Conservation (phyloP, 2,113 vertebrate species). For the Baryphthengus martii region DNA sequence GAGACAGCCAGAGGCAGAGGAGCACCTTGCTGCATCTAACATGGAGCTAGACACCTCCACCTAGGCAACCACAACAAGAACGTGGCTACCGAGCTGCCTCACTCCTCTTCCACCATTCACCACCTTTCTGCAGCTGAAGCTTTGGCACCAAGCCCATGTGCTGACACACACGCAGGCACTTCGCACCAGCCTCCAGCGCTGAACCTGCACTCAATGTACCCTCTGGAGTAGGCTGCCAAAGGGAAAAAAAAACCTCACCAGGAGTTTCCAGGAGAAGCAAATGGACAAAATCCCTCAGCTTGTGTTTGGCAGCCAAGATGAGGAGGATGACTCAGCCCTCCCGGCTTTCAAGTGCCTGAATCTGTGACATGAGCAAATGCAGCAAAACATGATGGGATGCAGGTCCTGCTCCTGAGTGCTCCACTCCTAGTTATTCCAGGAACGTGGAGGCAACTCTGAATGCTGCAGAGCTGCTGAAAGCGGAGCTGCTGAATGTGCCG, state of each 20-base stretch:
- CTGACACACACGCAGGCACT: not conserved
- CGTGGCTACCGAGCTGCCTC: not conserved
- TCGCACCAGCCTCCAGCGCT: fast-evolving
- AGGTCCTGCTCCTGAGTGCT: not conserved
- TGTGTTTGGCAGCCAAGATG: not conserved
- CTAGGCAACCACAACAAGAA: fast-evolving
- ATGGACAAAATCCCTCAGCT: not conserved
- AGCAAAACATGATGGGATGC: not conserved
- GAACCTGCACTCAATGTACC: fast-evolving
- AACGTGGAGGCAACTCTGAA: not conserved
- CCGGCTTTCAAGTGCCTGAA: not conserved
- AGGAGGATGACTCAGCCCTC: not conserved
- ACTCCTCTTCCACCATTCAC: not conserved
- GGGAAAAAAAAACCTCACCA: not conserved
- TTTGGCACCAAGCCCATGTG: not conserved
- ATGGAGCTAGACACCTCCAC: not conserved
- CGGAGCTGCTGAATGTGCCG: not conserved
- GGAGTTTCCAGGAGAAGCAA: not conserved
- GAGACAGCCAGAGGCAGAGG: not conserved
- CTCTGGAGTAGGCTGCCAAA: not conserved
- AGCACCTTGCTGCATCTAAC: not conserved
- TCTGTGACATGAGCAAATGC: not conserved
- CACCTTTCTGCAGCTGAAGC: not conserved
- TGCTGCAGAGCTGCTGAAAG: not conserved
- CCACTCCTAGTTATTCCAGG: not conserved